Evolutionary conservation across 2,797 vertebrate species (phyloP).

Genomic region (Lates japonicus): DNA sequence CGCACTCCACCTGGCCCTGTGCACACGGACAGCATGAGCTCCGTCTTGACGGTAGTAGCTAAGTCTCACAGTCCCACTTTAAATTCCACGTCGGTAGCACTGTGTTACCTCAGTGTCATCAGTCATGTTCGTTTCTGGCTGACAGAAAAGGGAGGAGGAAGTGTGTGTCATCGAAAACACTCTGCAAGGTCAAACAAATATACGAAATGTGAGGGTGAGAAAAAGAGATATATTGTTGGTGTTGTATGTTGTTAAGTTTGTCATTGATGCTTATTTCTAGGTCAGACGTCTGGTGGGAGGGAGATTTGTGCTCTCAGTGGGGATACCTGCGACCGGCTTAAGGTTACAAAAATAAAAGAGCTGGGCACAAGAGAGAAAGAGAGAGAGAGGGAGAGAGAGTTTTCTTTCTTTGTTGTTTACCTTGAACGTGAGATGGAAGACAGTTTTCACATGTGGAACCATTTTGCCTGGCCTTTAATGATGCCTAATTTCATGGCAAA

Average conservation of each 20-base stretch:
- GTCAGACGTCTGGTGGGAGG: conserved; percentile 42
- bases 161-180: conserved; percentile 21
- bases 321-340: conserved; percentile 25
- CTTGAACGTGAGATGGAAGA: conserved; percentile 71
- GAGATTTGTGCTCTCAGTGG: conserved; percentile 40
- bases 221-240: conserved; percentile 38
- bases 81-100: conserved; percentile 62
- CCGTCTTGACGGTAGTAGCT: conserved; percentile 43
- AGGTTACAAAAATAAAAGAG: conserved; percentile 53
- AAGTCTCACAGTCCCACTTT: conserved; percentile 61
- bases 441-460: conserved; percentile 81
- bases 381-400: background rate
- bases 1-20: background rate
- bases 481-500: conserved; percentile 84
- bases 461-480: conserved; percentile 74
- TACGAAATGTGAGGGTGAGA: conserved; percentile 31
- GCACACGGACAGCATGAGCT: conserved; percentile 9
- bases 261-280: conserved; percentile 53
- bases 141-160: conserved; percentile 20
- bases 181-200: conserved; percentile 50
- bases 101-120: conserved; percentile 50
- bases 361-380: background rate
- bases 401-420: conserved; percentile 68
- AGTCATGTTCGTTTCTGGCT: conserved; percentile 50
- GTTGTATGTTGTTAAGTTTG: conserved; percentile 43